Conservation (phyloP, 1,140 invertebrate species). For the Drosophila malerkotliana region DNA sequence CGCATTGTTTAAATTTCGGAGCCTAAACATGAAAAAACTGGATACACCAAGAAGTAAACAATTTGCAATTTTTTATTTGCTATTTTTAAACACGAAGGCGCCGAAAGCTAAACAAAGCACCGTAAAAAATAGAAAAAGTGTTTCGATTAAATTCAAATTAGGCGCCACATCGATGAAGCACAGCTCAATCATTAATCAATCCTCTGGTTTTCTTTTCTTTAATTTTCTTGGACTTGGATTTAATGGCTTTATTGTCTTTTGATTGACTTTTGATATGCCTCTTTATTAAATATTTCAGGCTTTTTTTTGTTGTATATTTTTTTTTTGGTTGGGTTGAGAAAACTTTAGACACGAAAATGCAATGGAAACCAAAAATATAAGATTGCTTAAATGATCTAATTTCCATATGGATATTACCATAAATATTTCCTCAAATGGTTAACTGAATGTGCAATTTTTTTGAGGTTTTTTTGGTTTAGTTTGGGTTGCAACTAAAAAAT, state of each 20-base stretch:
- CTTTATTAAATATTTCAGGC: not conserved
- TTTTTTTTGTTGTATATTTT: not conserved
- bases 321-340: not conserved
- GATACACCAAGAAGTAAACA: not conserved
- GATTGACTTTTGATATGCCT: not conserved
- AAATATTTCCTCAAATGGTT: not conserved
- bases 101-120: not conserved
- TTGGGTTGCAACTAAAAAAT: not conserved
- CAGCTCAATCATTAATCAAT: not conserved
- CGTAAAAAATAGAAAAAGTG: constrained; percentile 3
- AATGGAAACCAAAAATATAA: not conserved
- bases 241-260: constrained; percentile 1
- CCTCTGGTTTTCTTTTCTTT: not conserved
- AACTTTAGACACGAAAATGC: not conserved
- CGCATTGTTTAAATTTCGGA: constrained; percentile 43
- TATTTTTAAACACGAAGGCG: not conserved
- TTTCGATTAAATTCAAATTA: not conserved
- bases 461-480: not conserved
- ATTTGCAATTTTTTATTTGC: not conserved
- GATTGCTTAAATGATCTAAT: not conserved
- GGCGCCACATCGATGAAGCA: not conserved
- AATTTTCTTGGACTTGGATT: not conserved
- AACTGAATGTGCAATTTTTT: constrained; percentile 4
- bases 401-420: constrained; percentile 3
- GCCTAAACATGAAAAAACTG: constrained; percentile 12